phyloP scores from a whole-genome alignment of 1,140 invertebrate species.

The Stegodyphus dumicola region DNA sequence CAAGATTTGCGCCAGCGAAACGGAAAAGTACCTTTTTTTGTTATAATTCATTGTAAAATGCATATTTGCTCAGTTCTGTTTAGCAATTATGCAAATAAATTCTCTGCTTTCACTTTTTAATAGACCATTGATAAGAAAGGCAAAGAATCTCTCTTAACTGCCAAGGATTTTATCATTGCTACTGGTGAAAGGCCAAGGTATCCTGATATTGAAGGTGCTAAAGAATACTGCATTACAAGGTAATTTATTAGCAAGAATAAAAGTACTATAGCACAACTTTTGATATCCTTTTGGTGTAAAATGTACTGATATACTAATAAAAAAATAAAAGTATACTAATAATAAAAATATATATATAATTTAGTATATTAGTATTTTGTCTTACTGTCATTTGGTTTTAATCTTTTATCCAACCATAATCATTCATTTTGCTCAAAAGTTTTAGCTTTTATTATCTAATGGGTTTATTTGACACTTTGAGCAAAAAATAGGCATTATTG shows the following conservation, averaged over 20 bases:
- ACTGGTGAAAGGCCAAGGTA: constrained; percentile 88
- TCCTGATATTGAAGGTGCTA: constrained; percentile 83
- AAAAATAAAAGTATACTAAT: no score
- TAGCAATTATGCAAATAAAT: no score
- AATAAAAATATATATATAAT: no score
- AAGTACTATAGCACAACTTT: background rate
- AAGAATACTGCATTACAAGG: constrained; percentile 86
- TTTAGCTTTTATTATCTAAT: no score
- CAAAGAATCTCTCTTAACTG: constrained; percentile 78
- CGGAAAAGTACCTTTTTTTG: no score
- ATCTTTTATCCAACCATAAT: background rate
- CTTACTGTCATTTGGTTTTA: background rate
- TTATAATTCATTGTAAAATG: no score
- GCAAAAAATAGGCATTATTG: no score
- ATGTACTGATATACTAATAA: background rate
- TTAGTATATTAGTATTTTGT: no score
- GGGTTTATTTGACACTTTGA: no score
- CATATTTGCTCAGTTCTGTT: no score
- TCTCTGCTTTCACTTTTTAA: no score
- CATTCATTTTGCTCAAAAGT: background rate
- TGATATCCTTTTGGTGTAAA: background rate
- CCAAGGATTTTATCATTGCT: constrained; percentile 88
- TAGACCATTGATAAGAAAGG: constrained; percentile 63
- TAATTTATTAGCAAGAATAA: constrained; percentile 66
- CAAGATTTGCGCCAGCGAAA: no score